These are phyloP conservation scores for Diorhabda elongata DNA, from an alignment of 1,140 invertebrate genomes.

Conservation along the genomic window DNA sequence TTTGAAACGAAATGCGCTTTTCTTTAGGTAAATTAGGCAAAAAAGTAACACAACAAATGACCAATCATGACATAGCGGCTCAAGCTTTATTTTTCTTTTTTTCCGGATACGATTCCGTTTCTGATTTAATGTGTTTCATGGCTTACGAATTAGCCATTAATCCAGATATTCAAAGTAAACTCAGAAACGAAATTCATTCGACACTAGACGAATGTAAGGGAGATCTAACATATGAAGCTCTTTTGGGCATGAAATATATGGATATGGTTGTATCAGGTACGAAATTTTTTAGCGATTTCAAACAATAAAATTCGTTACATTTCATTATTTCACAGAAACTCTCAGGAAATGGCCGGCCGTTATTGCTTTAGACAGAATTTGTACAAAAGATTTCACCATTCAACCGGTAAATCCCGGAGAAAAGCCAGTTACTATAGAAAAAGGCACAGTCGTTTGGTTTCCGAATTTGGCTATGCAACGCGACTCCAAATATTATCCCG, in stretches of 20 bases:
- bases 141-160: constrained; percentile 51
- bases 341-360: too few relatives aligned
- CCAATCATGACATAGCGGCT: constrained; percentile 35
- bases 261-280: constrained; percentile 29
- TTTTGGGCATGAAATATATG: constrained; percentile 26
- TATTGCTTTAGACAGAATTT: too few relatives aligned
- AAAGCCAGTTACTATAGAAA: too few relatives aligned
- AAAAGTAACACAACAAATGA: constrained; percentile 20
- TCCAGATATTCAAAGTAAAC: constrained; percentile 49
- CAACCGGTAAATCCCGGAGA: too few relatives aligned
- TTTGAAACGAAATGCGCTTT: too few relatives aligned
- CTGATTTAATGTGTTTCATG: constrained; percentile 36
- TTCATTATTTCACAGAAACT: too few relatives aligned
- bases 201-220: constrained; percentile 14
- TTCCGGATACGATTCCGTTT: constrained; percentile 44
- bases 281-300: too few relatives aligned
- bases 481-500: too few relatives aligned
- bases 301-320: too few relatives aligned
- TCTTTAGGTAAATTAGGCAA: not conserved
- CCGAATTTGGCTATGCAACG: too few relatives aligned
- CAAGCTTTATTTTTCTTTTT: constrained; percentile 47
- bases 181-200: constrained; percentile 40
- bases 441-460: too few relatives aligned
- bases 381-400: too few relatives aligned
- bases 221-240: constrained; percentile 24